Conservation (phyloP, 1,140 invertebrate species). For the Drosophila kikkawai region DNA sequence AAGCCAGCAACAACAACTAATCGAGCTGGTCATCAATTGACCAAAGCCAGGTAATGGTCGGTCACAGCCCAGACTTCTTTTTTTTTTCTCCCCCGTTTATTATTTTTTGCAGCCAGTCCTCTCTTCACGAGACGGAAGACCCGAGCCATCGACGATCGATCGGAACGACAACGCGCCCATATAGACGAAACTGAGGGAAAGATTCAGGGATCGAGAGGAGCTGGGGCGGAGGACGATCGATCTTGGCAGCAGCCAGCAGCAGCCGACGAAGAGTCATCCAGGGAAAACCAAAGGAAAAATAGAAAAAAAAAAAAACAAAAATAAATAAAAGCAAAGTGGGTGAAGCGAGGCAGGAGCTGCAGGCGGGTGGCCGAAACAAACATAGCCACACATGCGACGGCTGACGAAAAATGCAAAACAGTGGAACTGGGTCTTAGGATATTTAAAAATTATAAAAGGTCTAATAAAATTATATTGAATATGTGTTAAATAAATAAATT, state of each 20-base stretch:
- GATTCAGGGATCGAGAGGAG: constrained; percentile 15
- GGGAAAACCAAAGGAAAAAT: constrained; percentile 6
- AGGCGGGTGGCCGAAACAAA: constrained; percentile 57
- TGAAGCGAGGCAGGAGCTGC: constrained; percentile 47
- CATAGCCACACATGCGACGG: constrained; percentile 47
- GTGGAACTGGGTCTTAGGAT: neutral
- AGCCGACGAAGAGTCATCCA: constrained; percentile 29
- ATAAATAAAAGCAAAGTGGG: constrained; percentile 59
- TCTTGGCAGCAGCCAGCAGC: constrained; percentile 70
- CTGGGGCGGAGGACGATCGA: constrained; percentile 64
- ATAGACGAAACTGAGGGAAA: constrained; percentile 55
- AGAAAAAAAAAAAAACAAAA: neutral
- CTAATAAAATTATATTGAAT: neutral
- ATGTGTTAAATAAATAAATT: neutral
- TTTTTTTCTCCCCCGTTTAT: constrained; percentile 13
- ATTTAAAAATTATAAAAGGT: neutral
- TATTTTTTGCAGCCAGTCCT: constrained; percentile 29
- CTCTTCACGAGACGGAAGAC: constrained; percentile 31
- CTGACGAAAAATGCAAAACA: constrained; percentile 25
- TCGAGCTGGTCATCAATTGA: constrained; percentile 84
- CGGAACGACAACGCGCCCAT: constrained; percentile 72
- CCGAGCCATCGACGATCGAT: constrained; percentile 75
- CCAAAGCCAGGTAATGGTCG: constrained; percentile 81
- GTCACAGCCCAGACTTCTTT: constrained; percentile 53
- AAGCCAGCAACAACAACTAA: constrained; percentile 78